A percentile compares a stretch with the other conserved stretches of the same genome.
These are phyloP conservation scores for Tridacna crocea DNA, from an alignment of 2,888 invertebrate genomes.

Conservation along the genomic window DNA sequence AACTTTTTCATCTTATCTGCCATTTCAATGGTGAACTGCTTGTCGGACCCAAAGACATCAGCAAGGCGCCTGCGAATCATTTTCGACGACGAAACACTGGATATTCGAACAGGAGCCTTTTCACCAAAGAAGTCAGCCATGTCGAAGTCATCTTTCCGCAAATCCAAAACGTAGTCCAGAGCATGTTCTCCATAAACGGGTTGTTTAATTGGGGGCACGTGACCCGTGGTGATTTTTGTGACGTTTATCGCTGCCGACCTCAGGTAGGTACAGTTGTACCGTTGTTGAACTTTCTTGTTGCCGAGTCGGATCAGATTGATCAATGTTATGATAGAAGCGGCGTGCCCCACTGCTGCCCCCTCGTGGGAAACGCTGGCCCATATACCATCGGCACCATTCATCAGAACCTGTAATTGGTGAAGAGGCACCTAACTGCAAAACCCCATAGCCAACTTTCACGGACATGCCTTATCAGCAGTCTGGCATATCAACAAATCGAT, in stretches of 20 bases:
- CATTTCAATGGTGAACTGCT: conserved; percentile 29
- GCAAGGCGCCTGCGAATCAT: conserved; percentile 5
- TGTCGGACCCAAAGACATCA: conserved; percentile 29
- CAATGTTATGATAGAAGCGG: not conserved
- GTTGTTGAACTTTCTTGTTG: conserved; percentile 31
- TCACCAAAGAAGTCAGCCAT: conserved; percentile 35
- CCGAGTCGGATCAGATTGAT: conserved; percentile 15
- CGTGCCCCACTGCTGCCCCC: conserved; percentile 5
- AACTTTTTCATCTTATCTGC: conserved; percentile 30
- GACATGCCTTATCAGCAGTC: too few species aligned
- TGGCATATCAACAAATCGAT: too few species aligned
- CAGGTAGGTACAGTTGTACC: conserved; percentile 40
- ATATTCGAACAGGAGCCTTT: conserved; percentile 23
- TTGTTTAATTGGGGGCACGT: conserved; percentile 2
- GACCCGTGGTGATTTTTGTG: conserved; percentile 39
- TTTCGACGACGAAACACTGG: not conserved
- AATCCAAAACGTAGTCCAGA: conserved; percentile 31
- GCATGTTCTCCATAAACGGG: conserved; percentile 40
- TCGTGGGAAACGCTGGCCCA: conserved; percentile 14
- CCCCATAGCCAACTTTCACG: too few species aligned
- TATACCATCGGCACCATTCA: conserved; percentile 10
- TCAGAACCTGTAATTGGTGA: not conserved
- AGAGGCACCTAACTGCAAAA: too few species aligned
- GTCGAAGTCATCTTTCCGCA: conserved; percentile 28
- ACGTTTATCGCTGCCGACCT: conserved; percentile 41